Evolutionary conservation across 2,888 invertebrate genomes (phyloP).

Genomic region (Melanophora roralis): DNA sequence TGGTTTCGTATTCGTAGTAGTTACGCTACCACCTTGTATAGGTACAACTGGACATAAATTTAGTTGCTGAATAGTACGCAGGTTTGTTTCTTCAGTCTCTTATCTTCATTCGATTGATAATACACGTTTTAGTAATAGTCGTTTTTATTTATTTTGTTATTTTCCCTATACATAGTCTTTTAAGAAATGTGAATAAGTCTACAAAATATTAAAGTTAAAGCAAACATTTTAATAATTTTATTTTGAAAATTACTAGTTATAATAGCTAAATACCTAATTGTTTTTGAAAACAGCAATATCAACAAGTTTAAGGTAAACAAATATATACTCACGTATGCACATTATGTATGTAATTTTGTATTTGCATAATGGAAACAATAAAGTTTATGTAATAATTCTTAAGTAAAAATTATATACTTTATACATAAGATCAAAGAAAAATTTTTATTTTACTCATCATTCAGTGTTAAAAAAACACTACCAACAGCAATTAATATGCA

Average conservation of each 20-base stretch:
- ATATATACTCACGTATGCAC: no score
- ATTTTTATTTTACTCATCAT: no score
- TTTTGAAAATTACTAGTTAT: background rate
- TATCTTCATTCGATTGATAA: slow-evolving; percentile 23
- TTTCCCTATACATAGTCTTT: no score
- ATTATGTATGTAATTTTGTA: background rate
- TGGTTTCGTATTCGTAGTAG: no score
- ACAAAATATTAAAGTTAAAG: slow-evolving; percentile 4
- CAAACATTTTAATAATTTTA: background rate
- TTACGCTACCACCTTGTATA: no score
- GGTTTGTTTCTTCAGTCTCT: slow-evolving; percentile 58
- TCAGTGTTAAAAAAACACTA: no score
- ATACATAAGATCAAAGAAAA: no score
- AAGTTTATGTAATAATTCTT: slow-evolving; percentile 50
- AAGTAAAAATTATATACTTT: background rate
- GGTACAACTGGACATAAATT: no score
- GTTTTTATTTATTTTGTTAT: background rate
- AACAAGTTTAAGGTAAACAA: no score
- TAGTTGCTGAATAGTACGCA: slow-evolving; percentile 58
- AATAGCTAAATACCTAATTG: no score
- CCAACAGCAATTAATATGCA: background rate
- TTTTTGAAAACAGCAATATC: no score
- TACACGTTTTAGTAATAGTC: background rate
- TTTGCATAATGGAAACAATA: slow-evolving; percentile 13
- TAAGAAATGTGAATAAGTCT: background rate